Percentiles rank a stretch among this genome's conserved stretches.
Conservation (phyloP, 2,888 invertebrate genomes). For the Patella caerulea region DNA sequence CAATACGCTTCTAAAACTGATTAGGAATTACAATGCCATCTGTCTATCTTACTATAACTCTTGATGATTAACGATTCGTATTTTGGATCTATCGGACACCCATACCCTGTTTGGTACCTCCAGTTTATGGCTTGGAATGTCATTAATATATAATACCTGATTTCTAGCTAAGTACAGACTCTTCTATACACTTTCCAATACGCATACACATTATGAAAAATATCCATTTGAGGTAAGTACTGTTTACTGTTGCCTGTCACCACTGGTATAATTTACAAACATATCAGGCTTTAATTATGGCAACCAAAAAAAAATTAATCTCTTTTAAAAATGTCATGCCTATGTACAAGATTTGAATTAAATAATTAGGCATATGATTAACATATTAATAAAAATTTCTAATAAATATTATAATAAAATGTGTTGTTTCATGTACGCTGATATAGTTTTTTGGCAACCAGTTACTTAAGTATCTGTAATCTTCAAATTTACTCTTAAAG, state of each 20-base stretch:
- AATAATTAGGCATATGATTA: too few relatives aligned
- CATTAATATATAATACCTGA: not conserved
- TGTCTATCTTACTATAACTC: too few relatives aligned
- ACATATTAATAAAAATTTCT: too few relatives aligned
- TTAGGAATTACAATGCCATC: too few relatives aligned
- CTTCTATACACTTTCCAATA: slow-evolving; percentile 2
- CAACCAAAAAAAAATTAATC: slow-evolving; percentile 8
- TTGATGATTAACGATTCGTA: too few relatives aligned
- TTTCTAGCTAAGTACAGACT: slow-evolving; percentile 2
- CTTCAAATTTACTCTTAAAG: too few relatives aligned
- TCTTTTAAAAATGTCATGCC: not conserved
- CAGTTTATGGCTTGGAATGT: slow-evolving; percentile 6
- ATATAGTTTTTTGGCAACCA: too few relatives aligned
- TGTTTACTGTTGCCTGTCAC: not conserved
- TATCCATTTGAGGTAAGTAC: not conserved
- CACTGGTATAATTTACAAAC: slow-evolving; percentile 1
- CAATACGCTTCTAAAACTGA: too few relatives aligned
- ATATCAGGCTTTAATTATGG: slow-evolving; percentile 10
- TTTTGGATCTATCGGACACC: not conserved
- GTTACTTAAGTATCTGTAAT: too few relatives aligned
- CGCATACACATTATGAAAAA: slow-evolving; percentile 9
- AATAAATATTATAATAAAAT: too few relatives aligned
- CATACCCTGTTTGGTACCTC: slow-evolving; percentile 10
- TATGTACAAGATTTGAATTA: slow-evolving; percentile 3
- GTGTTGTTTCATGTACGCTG: too few relatives aligned